Percentiles rank a stretch among this genome's conserved stretches.
Evolutionary conservation across 2,797 vertebrate genomes (phyloP).

Genomic region (Triplophysa yarkandensis): DNA sequence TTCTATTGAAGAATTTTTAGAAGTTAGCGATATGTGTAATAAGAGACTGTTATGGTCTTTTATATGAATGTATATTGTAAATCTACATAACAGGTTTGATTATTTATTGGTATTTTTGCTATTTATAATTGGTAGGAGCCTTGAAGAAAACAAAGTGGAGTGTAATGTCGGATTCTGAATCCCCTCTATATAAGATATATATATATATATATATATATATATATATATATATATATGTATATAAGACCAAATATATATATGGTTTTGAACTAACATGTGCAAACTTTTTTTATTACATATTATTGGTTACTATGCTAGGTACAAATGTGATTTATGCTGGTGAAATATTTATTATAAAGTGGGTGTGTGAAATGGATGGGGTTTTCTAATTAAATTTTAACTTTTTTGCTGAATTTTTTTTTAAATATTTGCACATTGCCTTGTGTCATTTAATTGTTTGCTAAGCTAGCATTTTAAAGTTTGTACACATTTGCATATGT

Average conservation of each 20-base stretch:
- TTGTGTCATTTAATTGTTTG: conserved; percentile 21
- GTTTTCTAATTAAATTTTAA: background rate
- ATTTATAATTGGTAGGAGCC: background rate
- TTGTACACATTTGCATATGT: background rate
- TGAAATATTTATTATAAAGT: conserved; percentile 1
- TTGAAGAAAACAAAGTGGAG: background rate
- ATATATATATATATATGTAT: too few species aligned
- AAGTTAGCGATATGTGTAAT: conserved; percentile 3
- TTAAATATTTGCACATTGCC: background rate
- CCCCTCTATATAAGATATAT: too few species aligned
- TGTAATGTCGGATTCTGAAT: background rate
- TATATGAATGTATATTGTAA: conserved; percentile 2
- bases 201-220: background rate
- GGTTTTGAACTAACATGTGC: conserved; percentile 12
- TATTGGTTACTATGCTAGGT: background rate
- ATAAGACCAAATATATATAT: background rate
- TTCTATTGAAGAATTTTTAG: conserved; percentile 7
- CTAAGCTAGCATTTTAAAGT: conserved; percentile 4
- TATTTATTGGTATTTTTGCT: background rate
- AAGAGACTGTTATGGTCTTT: background rate
- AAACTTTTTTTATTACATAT: background rate
- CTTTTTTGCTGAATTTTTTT: background rate
- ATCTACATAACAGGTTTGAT: conserved; percentile 9
- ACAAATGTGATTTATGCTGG: background rate
- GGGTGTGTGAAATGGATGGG: background rate